Conservation (phyloP, 1,140 invertebrate species). For the Drosophila sproati region DNA sequence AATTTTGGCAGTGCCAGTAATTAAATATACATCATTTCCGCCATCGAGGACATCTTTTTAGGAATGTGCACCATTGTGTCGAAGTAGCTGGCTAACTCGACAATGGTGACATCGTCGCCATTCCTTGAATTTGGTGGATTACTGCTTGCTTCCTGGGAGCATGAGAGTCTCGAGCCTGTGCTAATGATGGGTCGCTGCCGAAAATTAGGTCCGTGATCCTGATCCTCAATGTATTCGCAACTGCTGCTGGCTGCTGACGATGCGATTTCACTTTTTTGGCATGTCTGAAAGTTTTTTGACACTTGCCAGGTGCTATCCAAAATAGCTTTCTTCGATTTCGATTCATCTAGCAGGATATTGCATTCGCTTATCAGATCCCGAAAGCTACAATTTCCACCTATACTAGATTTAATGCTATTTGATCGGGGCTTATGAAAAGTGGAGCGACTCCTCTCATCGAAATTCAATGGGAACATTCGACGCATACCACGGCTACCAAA, state of each 20-base stretch:
- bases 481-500: slow-evolving; percentile 23
- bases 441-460: slow-evolving; percentile 33
- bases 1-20: neutral
- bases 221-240: neutral
- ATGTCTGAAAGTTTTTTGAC: slow-evolving; percentile 54
- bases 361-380: slow-evolving; percentile 72
- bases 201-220: neutral
- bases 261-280: slow-evolving; percentile 21
- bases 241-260: neutral
- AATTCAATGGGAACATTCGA: slow-evolving; percentile 18
- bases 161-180: slow-evolving; percentile 77
- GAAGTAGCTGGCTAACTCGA: slow-evolving; percentile 96
- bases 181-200: slow-evolving; percentile 44
- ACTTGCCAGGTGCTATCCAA: slow-evolving; percentile 24
- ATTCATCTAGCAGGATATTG: slow-evolving; percentile 57
- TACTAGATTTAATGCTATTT: slow-evolving; percentile 26
- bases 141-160: slow-evolving; percentile 88
- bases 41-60: slow-evolving; percentile 98
- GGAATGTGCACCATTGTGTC: slow-evolving; percentile 97
- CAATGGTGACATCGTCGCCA: slow-evolving; percentile 92
- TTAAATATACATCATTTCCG: slow-evolving; percentile 98
- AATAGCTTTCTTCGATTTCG: slow-evolving; percentile 34
- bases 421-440: slow-evolving; percentile 29
- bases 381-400: slow-evolving; percentile 48
- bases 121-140: slow-evolving; percentile 85